Evolutionary conservation across 2,113 vertebrate species (phyloP).

Genomic region (Columba livia): DNA sequence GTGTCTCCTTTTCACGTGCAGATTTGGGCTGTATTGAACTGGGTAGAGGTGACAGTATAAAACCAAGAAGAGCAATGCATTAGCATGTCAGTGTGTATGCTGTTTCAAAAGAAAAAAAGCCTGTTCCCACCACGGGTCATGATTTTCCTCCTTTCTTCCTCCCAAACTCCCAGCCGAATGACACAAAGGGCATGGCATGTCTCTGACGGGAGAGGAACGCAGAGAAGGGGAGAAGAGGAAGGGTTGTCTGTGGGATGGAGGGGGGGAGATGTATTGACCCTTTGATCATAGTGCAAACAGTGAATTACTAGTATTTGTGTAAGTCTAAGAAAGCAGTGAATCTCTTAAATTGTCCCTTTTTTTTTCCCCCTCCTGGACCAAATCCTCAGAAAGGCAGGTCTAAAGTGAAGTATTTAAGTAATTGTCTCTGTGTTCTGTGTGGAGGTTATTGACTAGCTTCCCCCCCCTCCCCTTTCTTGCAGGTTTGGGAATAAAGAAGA

Average conservation of each 20-base stretch:
- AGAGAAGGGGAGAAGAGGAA: not conserved
- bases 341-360: not conserved
- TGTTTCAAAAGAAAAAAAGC: not conserved
- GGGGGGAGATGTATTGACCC: not conserved
- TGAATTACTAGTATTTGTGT: not conserved
- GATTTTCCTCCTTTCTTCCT: not conserved
- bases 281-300: not conserved
- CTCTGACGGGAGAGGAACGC: not conserved
- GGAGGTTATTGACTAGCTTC: not conserved
- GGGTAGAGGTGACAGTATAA: not conserved
- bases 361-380: not conserved
- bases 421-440: not conserved
- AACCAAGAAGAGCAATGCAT: not conserved
- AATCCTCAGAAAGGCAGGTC: not conserved
- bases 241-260: not conserved
- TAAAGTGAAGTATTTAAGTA: not conserved
- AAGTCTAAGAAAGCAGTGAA: not conserved
- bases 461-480: not conserved
- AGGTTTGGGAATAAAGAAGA: slow-evolving; percentile 98
- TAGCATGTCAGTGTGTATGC: not conserved
- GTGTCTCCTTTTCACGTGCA: not conserved
- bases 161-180: not conserved
- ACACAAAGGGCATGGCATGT: not conserved
- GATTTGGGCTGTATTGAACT: not conserved
- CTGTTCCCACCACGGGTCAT: not conserved